Conservation (phyloP, 2,888 invertebrate genomes). For the Tenodera sinensis region DNA sequence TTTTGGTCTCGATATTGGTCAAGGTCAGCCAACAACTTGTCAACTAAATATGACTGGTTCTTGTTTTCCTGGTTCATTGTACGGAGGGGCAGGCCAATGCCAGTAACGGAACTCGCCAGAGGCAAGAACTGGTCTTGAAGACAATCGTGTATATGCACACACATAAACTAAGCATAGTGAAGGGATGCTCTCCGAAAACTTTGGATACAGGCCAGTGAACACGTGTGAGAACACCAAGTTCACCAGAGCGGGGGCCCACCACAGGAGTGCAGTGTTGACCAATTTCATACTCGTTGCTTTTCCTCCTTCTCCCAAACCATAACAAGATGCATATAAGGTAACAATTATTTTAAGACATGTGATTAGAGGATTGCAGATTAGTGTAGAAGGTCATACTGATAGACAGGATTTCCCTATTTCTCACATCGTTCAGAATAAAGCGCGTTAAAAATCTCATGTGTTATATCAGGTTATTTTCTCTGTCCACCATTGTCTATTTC, state of each 20-base stretch:
- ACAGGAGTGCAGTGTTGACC: too few relatives aligned
- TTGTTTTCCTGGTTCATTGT: neutral
- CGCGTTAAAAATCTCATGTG: too few relatives aligned
- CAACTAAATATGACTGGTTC: neutral
- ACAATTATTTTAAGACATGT: too few relatives aligned
- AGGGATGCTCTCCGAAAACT: neutral
- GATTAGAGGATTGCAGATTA: too few relatives aligned
- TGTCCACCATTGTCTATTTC: too few relatives aligned
- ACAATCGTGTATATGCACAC: neutral
- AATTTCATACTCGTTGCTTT: too few relatives aligned
- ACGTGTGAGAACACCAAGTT: neutral
- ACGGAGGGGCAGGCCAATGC: neutral
- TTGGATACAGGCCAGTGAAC: neutral
- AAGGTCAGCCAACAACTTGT: neutral
- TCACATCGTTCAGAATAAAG: too few relatives aligned
- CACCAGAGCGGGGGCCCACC: neutral
- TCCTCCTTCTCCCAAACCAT: too few relatives aligned
- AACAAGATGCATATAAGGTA: too few relatives aligned
- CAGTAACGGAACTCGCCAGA: neutral
- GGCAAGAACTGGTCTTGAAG: neutral
- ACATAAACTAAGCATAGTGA: neutral
- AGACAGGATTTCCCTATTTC: too few relatives aligned
- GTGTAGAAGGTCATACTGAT: too few relatives aligned
- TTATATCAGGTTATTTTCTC: too few relatives aligned
- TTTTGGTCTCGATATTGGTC: neutral